Evolutionary conservation across 2,113 vertebrate species (phyloP).

Genomic region (Nipponia nippon): DNA sequence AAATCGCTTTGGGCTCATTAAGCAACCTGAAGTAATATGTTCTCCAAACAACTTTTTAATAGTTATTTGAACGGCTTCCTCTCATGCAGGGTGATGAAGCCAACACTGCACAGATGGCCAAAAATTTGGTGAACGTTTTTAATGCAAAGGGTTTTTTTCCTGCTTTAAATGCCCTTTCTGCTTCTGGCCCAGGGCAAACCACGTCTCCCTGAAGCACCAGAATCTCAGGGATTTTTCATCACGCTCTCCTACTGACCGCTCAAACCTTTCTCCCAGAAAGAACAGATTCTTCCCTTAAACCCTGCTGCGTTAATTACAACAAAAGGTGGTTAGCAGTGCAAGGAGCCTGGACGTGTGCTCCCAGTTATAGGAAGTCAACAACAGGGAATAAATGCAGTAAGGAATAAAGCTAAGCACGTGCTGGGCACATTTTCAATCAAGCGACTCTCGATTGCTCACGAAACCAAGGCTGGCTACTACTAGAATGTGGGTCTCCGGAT

Average conservation of each 20-base stretch:
- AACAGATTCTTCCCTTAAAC: background rate
- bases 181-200: background rate
- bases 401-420: background rate
- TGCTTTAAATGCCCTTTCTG: background rate
- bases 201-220: background rate
- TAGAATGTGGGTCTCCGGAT: background rate
- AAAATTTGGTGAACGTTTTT: background rate
- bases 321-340: background rate
- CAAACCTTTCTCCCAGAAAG: background rate
- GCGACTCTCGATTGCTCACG: background rate
- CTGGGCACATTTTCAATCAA: background rate
- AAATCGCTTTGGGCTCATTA: background rate
- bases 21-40: background rate
- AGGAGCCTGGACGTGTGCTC: background rate
- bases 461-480: background rate
- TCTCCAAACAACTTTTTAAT: background rate
- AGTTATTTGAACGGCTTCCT: background rate
- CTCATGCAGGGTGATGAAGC: background rate
- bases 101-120: background rate
- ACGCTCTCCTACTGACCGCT: background rate
- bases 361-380: background rate
- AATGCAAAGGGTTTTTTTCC: rapidly evolving
- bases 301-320: background rate
- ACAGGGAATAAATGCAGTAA: background rate
- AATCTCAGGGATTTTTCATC: background rate